Conservation (phyloP, 2,113 vertebrate genomes). For the Neotoma lepida region DNA sequence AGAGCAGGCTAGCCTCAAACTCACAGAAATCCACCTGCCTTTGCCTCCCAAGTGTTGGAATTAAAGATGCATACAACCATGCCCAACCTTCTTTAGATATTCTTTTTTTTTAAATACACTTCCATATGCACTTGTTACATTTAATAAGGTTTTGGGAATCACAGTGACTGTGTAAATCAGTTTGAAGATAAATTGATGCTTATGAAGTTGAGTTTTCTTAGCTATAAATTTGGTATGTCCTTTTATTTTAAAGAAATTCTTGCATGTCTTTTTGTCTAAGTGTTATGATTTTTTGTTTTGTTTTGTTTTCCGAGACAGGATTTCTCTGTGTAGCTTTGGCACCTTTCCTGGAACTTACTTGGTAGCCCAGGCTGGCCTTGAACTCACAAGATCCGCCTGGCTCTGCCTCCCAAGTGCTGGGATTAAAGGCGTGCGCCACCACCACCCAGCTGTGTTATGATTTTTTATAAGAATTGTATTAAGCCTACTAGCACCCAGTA, state of each 20-base stretch:
- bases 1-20: not conserved
- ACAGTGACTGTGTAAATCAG: not conserved
- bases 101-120: not conserved
- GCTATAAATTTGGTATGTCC: not conserved
- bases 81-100: not conserved
- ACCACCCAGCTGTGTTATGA: no score
- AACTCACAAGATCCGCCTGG: no score
- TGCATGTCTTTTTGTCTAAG: conserved; percentile 10
- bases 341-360: no score
- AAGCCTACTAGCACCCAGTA: not conserved
- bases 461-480: not conserved
- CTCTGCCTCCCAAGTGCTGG: no score
- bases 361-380: no score
- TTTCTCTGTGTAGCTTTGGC: no score
- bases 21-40: not conserved
- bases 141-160: conserved; percentile 15
- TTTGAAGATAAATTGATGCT: conserved; percentile 51
- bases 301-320: no score
- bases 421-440: no score
- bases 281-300: conserved; percentile 43
- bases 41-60: not conserved
- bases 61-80: conserved; percentile 14
- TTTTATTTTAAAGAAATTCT: conserved; percentile 52
- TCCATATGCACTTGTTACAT: conserved; percentile 39
- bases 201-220: conserved; percentile 37